Evolutionary conservation across 2,113 vertebrate species (phyloP), one percentile per base, ranked within the genome.

Genomic region (Rousettus leschenaultii): DNA sequence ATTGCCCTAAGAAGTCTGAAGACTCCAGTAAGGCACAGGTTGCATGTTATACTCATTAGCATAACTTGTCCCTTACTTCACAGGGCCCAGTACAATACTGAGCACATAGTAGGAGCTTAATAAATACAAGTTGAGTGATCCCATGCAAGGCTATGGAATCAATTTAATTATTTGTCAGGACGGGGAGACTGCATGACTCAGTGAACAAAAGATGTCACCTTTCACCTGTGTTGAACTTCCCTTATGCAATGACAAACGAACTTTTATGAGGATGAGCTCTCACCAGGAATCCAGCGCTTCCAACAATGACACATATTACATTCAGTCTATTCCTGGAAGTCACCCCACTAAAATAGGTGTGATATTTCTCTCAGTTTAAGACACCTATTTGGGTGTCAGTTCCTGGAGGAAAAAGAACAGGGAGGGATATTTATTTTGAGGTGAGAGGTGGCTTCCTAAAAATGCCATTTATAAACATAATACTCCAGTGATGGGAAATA

Each of bases 341-440:
- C 71, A 85, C n/a, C 84, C 78, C 92, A 95, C 51, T 95, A 66
- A 97, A 95, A 90, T 91, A 94, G 74, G 92, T 95, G 65, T 66
- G 92, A 83, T 95, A 57, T 70, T 97, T 95, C 86, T 74, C 85
- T 74, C 89, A 35, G 53, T 94, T 82, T 40, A 82, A 90, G 85
- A 87, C 65, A 87, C 33, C 80, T 70, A 45, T 73, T n/a, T 82
- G 55, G 86, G 57, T 85, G 74, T 96, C 83, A 82, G 68, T 78
- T 97, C 91, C 77, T 73, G 48, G 63, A 96, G 82, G 68, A 95
- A 97, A 93, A 70, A 66, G 92, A 96, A 95, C 59, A 87, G 38
- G 78, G 45, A 87, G 43, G 78, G 45, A 94, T 83, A 70, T 66
- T 96, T 96, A 94, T 86, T 86, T 97, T 21, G 66, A 40, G 66